Conservation (phyloP, 2,888 invertebrate genomes). For the Caenorhabditis macrosperma region DNA sequence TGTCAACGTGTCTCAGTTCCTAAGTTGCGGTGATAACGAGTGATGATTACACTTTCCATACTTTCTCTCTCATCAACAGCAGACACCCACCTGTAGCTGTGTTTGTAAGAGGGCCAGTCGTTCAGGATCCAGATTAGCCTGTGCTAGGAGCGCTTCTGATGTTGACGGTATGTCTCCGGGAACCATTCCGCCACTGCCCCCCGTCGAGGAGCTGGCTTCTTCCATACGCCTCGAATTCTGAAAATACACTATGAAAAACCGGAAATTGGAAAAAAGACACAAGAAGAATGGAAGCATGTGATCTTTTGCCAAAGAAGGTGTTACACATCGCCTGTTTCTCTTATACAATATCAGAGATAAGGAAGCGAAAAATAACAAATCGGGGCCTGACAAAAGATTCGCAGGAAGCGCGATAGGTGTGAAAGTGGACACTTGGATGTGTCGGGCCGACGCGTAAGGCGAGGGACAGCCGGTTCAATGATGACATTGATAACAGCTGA, state of each 20-base stretch:
- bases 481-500: constrained; percentile 40
- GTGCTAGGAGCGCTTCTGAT: constrained; percentile 24
- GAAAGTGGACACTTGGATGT: constrained; percentile 40
- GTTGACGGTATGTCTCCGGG: constrained; percentile 16
- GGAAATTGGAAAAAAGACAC: no score
- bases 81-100: constrained; percentile 38
- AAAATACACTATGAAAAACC: not conserved
- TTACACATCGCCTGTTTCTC: no score
- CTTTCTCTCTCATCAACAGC: no score
- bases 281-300: not conserved
- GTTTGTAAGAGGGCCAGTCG: constrained; percentile 24
- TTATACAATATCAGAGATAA: not conserved
- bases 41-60: no score
- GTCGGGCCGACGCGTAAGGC: constrained; percentile 20
- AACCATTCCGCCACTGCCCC: constrained; percentile 40
- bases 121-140: constrained; percentile 47
- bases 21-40: no score
- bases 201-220: constrained; percentile 54
- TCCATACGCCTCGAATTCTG: constrained; percentile 48
- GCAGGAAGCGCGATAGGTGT: constrained; percentile 33
- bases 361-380: not conserved
- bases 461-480: constrained; percentile 26
- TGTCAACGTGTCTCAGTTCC: no score
- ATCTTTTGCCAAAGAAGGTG: not conserved
- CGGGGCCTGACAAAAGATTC: not conserved